Base-by-base conservation (phyloP, 2,888 invertebrate species). In the Agonum fuliginosum region DNA sequence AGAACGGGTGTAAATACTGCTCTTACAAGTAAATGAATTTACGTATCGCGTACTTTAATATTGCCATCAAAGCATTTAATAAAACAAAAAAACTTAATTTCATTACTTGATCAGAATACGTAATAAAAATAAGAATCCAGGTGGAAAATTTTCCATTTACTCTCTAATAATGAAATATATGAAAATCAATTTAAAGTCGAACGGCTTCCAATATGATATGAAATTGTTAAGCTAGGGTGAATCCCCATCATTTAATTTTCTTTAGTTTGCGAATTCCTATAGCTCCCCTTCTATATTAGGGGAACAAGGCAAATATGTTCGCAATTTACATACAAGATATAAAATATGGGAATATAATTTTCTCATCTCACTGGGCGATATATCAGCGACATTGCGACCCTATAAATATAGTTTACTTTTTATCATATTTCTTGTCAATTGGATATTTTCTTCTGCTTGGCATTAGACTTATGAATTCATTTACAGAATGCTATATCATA, bases 221-320 rank as follows among this genome's bases (percentile, higher is more conserved):
- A 30, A 30, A 62, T 62, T 62, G 30, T 30, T 46, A 37, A 12
- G 54, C 12, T n/a, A 17, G 30, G 58, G 58, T 6, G 58, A 8
- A 27, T 27, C 58, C 58, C 58, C 17, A 30, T 34, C 58, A 62
- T 62, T 62, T 62, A 62, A 62, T 62, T 30, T 62, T 62, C 58
- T 34, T 30, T 17, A 62, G 58, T 62, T 62, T 62, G 54, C 17
- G 14, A 30, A 62, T 62, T 62, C 58, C 30, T 14, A 30, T 3
- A 30, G 12, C 58, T 62, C 17, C 30, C 30, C 30, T 30, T 62
- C 14, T 17, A 62, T 27, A 30, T 62, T 62, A 62, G 58, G 30
- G 58, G 30, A 62, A 62, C 17, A 62, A 30, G 58, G 8, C 27
- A 62, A 62, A 62, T 62, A 62, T 62, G 58, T 30, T 34, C 17